These are phyloP conservation scores for Callithrix jacchus DNA, from an alignment of 2,113 vertebrate species.

Conservation along the genomic window DNA sequence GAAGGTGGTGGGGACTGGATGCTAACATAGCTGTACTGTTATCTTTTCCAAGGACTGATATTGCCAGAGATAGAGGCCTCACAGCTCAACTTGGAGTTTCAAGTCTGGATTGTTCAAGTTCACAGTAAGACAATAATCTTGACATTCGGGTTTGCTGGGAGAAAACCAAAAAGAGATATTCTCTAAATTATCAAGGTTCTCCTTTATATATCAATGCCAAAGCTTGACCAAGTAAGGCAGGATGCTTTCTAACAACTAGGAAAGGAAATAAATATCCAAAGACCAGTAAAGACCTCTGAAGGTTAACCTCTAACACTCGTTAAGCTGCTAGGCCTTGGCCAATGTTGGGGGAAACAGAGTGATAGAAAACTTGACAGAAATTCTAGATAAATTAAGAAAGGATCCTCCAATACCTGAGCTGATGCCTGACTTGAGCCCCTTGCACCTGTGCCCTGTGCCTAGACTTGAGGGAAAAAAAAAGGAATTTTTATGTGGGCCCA, in stretches of 20 bases:
- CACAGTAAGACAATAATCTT: neutral
- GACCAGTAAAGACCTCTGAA: neutral
- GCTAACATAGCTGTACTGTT: fast-evolving
- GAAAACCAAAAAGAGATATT: neutral
- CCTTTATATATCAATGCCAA: neutral
- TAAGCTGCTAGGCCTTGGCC: neutral
- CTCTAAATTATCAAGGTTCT: neutral
- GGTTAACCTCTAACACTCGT: neutral
- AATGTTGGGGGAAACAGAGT: neutral
- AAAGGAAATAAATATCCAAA: neutral
- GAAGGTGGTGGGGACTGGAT: neutral
- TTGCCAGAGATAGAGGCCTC: neutral
- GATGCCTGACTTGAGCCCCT: too few relatives aligned
- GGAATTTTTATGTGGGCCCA: neutral
- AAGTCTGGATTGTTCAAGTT: neutral
- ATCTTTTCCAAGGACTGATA: neutral
- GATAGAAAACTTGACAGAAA: neutral
- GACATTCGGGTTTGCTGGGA: neutral
- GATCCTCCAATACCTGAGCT: neutral
- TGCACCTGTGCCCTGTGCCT: neutral
- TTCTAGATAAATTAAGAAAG: neutral
- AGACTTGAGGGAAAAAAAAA: neutral
- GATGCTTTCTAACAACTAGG: neutral
- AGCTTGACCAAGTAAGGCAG: neutral
- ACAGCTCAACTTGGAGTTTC: neutral